Conservation (phyloP, 2,888 invertebrate genomes). For the Griposia aprilina region DNA sequence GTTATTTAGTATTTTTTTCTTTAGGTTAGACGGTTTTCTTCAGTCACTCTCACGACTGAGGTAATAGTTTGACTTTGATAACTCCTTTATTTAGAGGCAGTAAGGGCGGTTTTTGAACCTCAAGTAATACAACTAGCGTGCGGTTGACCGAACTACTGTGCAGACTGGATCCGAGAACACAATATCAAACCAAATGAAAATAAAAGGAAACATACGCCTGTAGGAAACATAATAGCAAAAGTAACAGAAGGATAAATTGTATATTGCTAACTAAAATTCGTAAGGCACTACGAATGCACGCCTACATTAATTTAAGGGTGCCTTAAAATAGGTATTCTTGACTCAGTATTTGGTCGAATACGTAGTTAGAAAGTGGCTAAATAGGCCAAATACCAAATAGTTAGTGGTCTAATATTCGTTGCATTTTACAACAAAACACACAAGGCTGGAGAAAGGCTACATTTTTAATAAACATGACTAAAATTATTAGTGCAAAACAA, state of each 20-base stretch:
- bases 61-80: no score
- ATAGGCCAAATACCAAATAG: neutral
- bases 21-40: neutral
- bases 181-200: neutral
- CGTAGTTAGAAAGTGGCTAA: no score
- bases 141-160: no score
- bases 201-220: neutral
- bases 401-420: neutral
- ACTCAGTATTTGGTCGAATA: no score
- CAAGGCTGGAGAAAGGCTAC: neutral
- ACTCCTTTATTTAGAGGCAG: no score
- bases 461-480: neutral
- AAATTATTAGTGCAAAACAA: conserved; percentile 4
- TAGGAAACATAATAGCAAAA: neutral
- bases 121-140: neutral
- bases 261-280: neutral
- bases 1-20: neutral
- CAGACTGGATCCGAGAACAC: neutral
- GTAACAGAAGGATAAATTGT: no score
- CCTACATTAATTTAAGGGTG: no score
- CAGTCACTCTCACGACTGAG: neutral
- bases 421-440: neutral
- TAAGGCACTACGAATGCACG: neutral
- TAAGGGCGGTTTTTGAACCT: neutral
- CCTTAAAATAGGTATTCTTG: no score